Evolutionary conservation across 1,140 invertebrate species (phyloP).

Genomic region (Drosophila persimilis): DNA sequence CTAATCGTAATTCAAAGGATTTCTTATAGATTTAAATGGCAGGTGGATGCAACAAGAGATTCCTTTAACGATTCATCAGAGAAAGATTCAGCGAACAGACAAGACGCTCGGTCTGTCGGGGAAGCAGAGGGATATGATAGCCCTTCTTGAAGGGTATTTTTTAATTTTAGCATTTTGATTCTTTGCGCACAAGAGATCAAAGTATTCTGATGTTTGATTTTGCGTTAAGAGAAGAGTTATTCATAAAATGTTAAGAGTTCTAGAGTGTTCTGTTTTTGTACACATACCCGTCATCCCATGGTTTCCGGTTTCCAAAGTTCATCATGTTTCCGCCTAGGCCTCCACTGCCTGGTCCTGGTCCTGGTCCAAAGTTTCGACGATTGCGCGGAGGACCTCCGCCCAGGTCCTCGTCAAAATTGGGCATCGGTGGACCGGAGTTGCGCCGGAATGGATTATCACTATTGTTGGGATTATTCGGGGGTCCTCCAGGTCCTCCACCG

Average conservation of each 20-base stretch:
- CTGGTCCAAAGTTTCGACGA: slow-evolving; percentile 26
- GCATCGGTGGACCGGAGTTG: slow-evolving; percentile 31
- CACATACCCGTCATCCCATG: slow-evolving; percentile 65
- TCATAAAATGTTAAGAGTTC: slow-evolving; percentile 6
- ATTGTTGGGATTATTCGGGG: slow-evolving; percentile 34
- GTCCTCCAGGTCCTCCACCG: neutral
- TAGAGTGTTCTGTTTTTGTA: neutral
- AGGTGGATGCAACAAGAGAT: too few relatives aligned
- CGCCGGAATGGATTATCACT: slow-evolving; percentile 65
- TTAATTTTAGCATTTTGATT: neutral
- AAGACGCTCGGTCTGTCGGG: neutral
- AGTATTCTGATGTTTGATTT: neutral
- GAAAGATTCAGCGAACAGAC: neutral
- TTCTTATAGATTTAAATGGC: too few relatives aligned
- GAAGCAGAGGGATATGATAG: neutral
- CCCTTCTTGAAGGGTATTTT: too few relatives aligned
- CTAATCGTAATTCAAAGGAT: too few relatives aligned
- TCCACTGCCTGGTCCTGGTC: slow-evolving; percentile 19
- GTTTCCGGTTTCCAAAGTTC: slow-evolving; percentile 51
- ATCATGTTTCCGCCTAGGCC: slow-evolving; percentile 16
- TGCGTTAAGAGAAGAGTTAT: slow-evolving; percentile 2
- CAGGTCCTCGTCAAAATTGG: slow-evolving; percentile 45
- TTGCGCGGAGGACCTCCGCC: slow-evolving; percentile 22
- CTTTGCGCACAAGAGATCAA: neutral
- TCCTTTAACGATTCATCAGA: too few relatives aligned